A percentile compares a stretch with the other conserved stretches of the same genome.
These are phyloP conservation scores for Anas flavirostris DNA, from an alignment of 2,797 vertebrate species.

Conservation along the genomic window DNA sequence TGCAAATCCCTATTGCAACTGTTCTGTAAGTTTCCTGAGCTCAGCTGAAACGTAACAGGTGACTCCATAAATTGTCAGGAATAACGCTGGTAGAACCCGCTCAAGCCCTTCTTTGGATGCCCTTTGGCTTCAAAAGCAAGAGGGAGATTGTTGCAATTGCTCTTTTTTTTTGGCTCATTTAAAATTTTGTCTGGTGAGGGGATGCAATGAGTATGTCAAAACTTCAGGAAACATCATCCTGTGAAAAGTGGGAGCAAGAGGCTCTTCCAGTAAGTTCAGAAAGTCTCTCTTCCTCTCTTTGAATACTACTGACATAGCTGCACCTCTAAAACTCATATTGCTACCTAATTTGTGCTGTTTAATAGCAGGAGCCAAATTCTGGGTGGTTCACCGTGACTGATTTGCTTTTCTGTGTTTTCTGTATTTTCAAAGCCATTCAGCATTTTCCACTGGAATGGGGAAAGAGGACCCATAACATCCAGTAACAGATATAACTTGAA, in stretches of 20 bases:
- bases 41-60: background rate
- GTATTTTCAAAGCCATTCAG: background rate
- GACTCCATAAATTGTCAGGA: background rate
- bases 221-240: background rate
- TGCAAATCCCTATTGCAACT: background rate
- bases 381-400: background rate
- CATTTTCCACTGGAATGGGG: background rate
- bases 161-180: background rate
- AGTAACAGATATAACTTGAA: background rate
- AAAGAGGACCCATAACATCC: background rate
- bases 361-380: background rate
- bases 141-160: background rate
- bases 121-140: background rate
- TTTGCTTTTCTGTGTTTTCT: background rate
- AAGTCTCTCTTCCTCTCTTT: background rate
- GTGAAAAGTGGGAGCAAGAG: background rate
- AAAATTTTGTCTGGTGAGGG: background rate
- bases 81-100: background rate
- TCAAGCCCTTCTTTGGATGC: background rate
- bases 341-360: background rate
- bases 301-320: background rate
- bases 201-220: background rate
- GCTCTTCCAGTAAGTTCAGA: background rate
- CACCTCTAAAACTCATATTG: background rate
- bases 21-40: background rate